A percentile compares a stretch with the other conserved stretches of the same genome.
Conservation (phyloP, 2,113 vertebrate genomes). For the Orthonyx spaldingii region DNA sequence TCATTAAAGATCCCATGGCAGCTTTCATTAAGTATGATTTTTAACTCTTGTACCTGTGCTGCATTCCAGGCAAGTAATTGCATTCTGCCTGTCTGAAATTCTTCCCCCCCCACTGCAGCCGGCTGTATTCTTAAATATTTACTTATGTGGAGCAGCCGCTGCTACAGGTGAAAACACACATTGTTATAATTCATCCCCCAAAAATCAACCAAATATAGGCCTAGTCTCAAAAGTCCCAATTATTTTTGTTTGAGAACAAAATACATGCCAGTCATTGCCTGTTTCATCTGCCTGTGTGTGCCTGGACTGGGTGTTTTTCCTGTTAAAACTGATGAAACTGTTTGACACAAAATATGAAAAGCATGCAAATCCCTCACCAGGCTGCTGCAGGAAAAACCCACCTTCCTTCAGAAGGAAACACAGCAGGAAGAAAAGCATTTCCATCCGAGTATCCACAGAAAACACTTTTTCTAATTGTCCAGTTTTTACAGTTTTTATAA, state of each 20-base stretch:
- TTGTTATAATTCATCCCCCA: background rate
- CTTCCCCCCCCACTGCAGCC: background rate
- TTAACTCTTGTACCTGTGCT: constrained; percentile 9
- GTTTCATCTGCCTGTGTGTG: constrained; percentile 51
- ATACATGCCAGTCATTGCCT: constrained; percentile 41
- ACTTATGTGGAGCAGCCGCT: background rate
- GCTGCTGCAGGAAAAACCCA: background rate
- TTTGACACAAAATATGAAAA: constrained; percentile 37
- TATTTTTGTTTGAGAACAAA: constrained; percentile 59
- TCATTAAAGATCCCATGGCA: constrained; percentile 21
- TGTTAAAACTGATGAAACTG: constrained; percentile 17
- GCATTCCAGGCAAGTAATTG: background rate
- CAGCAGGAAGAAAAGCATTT: background rate
- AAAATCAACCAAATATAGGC: constrained; percentile 11
- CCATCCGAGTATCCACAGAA: background rate
- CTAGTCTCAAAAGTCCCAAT: constrained; percentile 54
- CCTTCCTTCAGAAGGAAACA: background rate
- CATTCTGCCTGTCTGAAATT: background rate
- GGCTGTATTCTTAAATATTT: constrained; percentile 14
- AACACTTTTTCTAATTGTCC: background rate
- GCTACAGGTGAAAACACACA: constrained; percentile 45
- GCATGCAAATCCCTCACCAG: constrained; percentile 7
- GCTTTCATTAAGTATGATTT: constrained; percentile 33
- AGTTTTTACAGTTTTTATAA: background rate
- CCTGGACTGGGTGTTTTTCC: constrained; percentile 34